Evolutionary conservation across 2,888 invertebrate genomes (phyloP).

Genomic region (Drosophila monieri): DNA sequence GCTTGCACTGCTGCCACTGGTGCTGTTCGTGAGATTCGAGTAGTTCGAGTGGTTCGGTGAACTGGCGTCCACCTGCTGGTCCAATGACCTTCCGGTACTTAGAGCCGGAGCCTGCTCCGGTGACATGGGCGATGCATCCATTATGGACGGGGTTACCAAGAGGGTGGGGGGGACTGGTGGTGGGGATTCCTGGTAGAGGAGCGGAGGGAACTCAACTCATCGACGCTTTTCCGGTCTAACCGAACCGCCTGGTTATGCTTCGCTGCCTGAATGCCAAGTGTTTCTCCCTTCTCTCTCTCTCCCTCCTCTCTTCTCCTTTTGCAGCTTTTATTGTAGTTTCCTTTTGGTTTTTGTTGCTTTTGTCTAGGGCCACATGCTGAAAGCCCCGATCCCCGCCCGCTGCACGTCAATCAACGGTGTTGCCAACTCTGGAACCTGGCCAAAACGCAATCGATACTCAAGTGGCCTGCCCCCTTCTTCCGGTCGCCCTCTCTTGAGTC

Average conservation of each 20-base stretch:
- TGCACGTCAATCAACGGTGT: slow-evolving; percentile 35
- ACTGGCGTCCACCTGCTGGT: slow-evolving; percentile 65
- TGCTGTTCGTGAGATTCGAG: slow-evolving; percentile 76
- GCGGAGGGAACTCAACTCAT: slow-evolving; percentile 61
- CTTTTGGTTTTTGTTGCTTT: slow-evolving; percentile 26
- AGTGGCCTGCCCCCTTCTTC: slow-evolving; percentile 39
- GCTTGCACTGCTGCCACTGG: slow-evolving; percentile 52
- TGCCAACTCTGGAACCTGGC: slow-evolving; percentile 20
- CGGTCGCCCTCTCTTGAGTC: slow-evolving; percentile 2
- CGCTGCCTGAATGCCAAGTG: slow-evolving; percentile 66
- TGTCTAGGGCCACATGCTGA: slow-evolving; percentile 68
- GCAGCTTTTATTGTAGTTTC: slow-evolving; percentile 23
- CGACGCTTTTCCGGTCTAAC: slow-evolving; percentile 69
- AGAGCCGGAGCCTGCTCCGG: slow-evolving; percentile 35
- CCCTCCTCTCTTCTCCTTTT: slow-evolving; percentile 20
- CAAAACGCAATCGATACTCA: slow-evolving; percentile 42
- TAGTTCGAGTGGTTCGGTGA: slow-evolving; percentile 75
- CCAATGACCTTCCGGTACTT: slow-evolving; percentile 64
- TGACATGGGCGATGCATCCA: slow-evolving; percentile 60
- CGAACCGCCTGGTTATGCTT: slow-evolving; percentile 50
- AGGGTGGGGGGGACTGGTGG: slow-evolving; percentile 5
- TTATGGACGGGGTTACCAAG: slow-evolving; percentile 25
- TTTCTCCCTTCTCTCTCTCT: slow-evolving; percentile 34
- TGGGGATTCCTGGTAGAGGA: slow-evolving; percentile 3
- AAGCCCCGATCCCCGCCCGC: slow-evolving; percentile 19